These are phyloP conservation scores for Drosophila aff. DNA, from an alignment of 1,140 invertebrate species.

Conservation along the genomic window DNA sequence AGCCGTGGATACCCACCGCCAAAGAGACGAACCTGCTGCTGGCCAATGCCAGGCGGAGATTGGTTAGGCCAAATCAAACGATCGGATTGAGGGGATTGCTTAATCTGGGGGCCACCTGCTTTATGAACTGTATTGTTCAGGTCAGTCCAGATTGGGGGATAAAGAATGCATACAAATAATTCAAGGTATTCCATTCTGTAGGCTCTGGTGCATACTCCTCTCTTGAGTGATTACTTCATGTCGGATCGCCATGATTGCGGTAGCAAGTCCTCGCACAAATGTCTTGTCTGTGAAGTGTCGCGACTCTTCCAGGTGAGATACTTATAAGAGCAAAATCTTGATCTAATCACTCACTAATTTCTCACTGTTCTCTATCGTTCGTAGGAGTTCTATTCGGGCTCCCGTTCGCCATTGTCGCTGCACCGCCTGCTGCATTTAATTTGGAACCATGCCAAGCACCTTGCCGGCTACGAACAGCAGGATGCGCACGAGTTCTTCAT, in stretches of 20 bases:
- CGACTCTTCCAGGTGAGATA: slow-evolving; percentile 89
- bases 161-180: not conserved
- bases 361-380: not conserved
- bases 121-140: slow-evolving; percentile 99
- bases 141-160: slow-evolving; percentile 61
- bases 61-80: slow-evolving; percentile 92
- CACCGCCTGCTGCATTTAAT: slow-evolving; percentile 96
- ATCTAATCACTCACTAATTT: not conserved
- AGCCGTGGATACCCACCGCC: slow-evolving; percentile 92
- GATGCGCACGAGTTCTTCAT: slow-evolving; percentile 99
- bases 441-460: slow-evolving; percentile 97
- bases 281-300: slow-evolving; percentile 97
- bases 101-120: slow-evolving; percentile 99
- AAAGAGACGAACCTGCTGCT: slow-evolving; percentile 90
- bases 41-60: slow-evolving; percentile 90
- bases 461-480: slow-evolving; percentile 98
- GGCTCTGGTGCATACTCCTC: slow-evolving; percentile 96
- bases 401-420: slow-evolving; percentile 93
- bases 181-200: slow-evolving; percentile 54
- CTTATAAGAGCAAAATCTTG: no score
- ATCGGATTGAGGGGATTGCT: slow-evolving; percentile 96
- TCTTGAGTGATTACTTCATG: slow-evolving; percentile 97
- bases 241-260: slow-evolving; percentile 95
- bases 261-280: slow-evolving; percentile 88
- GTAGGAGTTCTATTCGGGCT: slow-evolving; percentile 96